A percentile compares a stretch with the other conserved stretches of the same genome.
Evolutionary conservation across 2,888 invertebrate species (phyloP).

Genomic region (Julus scandinavius): DNA sequence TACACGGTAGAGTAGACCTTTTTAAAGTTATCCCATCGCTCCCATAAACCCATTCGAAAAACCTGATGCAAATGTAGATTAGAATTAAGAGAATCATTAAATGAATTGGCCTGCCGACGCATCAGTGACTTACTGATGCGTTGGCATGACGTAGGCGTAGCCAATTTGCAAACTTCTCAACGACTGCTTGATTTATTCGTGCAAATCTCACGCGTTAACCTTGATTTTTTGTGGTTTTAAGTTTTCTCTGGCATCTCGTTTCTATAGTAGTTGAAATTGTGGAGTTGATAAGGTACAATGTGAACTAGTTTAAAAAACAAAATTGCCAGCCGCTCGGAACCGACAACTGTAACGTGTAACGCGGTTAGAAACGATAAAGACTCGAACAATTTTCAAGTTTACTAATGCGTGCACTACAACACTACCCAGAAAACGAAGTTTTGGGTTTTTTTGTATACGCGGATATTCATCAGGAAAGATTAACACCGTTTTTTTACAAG

Average conservation of each 20-base stretch:
- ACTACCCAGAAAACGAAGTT: neutral
- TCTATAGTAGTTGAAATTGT: neutral
- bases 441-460: neutral
- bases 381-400: constrained; percentile 1
- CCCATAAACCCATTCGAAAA: neutral
- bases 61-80: neutral
- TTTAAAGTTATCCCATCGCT: no score
- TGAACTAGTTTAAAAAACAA: neutral
- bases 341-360: constrained; percentile 33
- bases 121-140: constrained; percentile 30
- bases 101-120: neutral
- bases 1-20: neutral
- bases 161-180: neutral
- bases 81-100: neutral
- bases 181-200: neutral
- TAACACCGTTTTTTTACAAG: neutral
- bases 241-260: neutral
- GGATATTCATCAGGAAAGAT: neutral
- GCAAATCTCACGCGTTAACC: neutral
- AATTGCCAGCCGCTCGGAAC: neutral
- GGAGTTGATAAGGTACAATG: constrained; percentile 7
- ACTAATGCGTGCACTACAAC: neutral
- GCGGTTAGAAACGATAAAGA: neutral
- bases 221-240: neutral
- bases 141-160: neutral